phyloP scores from a whole-genome alignment of 2,888 invertebrate species.

The Eurytoma adleriae region DNA sequence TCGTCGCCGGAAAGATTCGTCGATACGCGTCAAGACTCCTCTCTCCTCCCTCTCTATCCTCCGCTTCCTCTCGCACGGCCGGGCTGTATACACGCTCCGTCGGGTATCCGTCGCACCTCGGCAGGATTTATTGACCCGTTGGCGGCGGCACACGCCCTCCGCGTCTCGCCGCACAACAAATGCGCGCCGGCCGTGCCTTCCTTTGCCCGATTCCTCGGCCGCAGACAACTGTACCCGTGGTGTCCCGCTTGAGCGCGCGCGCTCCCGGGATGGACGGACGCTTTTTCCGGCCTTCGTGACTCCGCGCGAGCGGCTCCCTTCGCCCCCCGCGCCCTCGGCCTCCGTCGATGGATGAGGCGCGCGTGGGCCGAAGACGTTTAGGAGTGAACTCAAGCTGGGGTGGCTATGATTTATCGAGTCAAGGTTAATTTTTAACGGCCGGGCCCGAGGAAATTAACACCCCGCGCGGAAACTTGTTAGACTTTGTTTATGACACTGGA shows the following conservation, averaged over 20 bases:
- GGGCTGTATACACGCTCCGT: background rate
- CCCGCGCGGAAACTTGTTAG: too few relatives aligned
- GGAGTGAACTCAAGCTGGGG: too few relatives aligned
- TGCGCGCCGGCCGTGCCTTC: constrained; percentile 13
- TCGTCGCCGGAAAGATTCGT: background rate
- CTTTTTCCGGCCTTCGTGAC: too few relatives aligned
- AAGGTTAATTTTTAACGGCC: too few relatives aligned
- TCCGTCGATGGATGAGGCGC: too few relatives aligned
- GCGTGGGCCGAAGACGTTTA: too few relatives aligned
- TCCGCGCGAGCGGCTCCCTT: too few relatives aligned
- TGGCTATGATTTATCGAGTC: too few relatives aligned
- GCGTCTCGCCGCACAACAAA: constrained; percentile 28
- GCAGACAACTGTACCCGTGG: too few relatives aligned
- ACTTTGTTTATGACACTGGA: too few relatives aligned
- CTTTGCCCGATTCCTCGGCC: constrained; percentile 7
- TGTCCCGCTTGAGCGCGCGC: background rate
- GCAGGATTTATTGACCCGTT: constrained; percentile 48
- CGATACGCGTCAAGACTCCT: constrained; percentile 8
- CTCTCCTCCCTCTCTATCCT: background rate
- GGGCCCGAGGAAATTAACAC: too few relatives aligned
- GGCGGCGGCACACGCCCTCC: constrained; percentile 16
- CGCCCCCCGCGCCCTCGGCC: too few relatives aligned
- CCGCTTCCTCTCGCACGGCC: background rate
- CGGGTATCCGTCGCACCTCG: constrained; percentile 35
- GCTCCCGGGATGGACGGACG: background rate